Base-by-base conservation (phyloP, 2,888 invertebrate genomes). In the Plebejus anna region DNA sequence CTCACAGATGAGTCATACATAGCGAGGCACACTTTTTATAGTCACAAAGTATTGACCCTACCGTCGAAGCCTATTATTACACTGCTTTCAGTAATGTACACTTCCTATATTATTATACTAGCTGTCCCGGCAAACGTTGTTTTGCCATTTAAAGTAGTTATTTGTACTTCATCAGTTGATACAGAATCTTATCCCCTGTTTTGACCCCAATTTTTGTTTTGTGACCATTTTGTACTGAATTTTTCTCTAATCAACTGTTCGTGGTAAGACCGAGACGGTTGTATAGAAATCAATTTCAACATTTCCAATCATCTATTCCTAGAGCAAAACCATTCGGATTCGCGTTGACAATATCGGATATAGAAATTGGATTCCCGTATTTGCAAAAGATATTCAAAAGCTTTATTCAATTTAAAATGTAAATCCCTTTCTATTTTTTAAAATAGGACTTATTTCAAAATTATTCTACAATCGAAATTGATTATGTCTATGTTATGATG, bases 381-480 rank as follows among this genome's bases (percentile, higher is more conserved):
- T 72, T 47, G 72, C 72, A n/a, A 72, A 22, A 72, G 4, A 71
- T 47, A 72, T 47, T n/a, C n/a, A 47, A 72, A 22, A 42, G 72
- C 28, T 13, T 9, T 72, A 22, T 72, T 47, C 72, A 72, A 47
- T 72, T 72, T 38, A 22, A 22, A 47, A 42, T 71, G 38, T 42
- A 71, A 71, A 72, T 47, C 28, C 22, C 9, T 36, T 47, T 22
- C 0, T 9, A 42, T 9, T 59, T 59, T 28, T 70, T 38, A 13
- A 70, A 70, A 70, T 70, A 38, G 5, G 4, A 6, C 2, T 16
- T 5, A 38, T 22, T 71, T 42, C 7, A 71, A 70, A 42, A 71
- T 71, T 42, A 71, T 71, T 42, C 71, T 22, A 22, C 42, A 42
- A 71, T 2, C 42, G n/a, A 47, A 47, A 66, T 66, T 32, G 32